Evolutionary conservation across 2,888 invertebrate species (phyloP).

Genomic region (Smittia sp.): DNA sequence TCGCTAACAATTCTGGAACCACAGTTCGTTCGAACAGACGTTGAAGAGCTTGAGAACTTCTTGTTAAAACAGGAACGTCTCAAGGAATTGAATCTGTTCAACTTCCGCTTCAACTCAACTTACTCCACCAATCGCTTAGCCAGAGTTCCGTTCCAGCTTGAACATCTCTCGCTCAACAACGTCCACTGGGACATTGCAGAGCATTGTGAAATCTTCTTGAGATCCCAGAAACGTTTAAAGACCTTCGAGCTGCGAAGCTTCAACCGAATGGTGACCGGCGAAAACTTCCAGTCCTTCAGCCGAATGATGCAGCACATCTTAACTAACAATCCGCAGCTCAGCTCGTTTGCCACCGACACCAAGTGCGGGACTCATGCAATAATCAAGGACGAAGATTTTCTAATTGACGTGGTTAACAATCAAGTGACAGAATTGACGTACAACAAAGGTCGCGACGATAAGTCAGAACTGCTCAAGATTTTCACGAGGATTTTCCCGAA

Average conservation of each 20-base stretch:
- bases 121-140: neutral
- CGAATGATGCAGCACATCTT: slow-evolving; percentile 11
- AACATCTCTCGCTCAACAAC: neutral
- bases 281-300: neutral
- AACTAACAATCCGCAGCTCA: neutral
- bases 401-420: neutral
- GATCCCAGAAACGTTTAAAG: slow-evolving; percentile 15
- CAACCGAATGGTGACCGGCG: neutral
- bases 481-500: slow-evolving; percentile 15
- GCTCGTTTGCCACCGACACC: neutral
- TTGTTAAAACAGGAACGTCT: neutral
- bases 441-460: neutral
- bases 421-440: slow-evolving; percentile 3
- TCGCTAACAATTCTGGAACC: neutral
- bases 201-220: neutral
- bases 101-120: slow-evolving; percentile 11
- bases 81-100: neutral
- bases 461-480: slow-evolving; percentile 14
- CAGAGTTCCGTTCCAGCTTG: slow-evolving; percentile 9
- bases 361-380: neutral
- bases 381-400: slow-evolving; percentile 12
- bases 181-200: slow-evolving; percentile 18
- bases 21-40: slow-evolving; percentile 11
- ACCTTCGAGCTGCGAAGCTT: neutral
- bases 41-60: slow-evolving; percentile 26